Base-by-base conservation (phyloP, 2,888 invertebrate genomes). In the Linnaemya tessellans region DNA sequence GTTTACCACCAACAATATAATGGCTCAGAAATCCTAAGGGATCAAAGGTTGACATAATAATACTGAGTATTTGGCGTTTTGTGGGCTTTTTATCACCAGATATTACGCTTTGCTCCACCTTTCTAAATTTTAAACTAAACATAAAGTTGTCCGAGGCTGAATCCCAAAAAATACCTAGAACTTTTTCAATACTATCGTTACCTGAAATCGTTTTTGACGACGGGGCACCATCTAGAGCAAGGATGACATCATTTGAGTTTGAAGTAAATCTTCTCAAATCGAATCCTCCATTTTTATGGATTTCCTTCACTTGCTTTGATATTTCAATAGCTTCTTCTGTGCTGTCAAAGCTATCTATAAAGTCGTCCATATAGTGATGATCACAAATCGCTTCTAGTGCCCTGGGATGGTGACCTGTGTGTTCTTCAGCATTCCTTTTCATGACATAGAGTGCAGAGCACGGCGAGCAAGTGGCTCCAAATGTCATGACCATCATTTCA, bases 321-420 rank as follows among this genome's bases (percentile, higher is more conserved):
- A 87, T 56, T 35, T 62, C 18, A 20, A 87, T 77, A 0, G 87
- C 84, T 60, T 83, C 43, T 62, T 71, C 58, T 15, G 13, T 18
- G 8, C 65, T 51, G 4, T 62, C 41, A 35, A 79, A 80, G 49
- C 80, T 74, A 38, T 86, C 83, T 7, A 87, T 79, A 38, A 84
- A 83, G 13, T 87, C 87, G 30, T 86, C 86, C 10, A 86, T 75
- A 41, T 85, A 84, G 15, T 74, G 81, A 30, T 84, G 30, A 4
- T 82, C 41, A 1, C 41, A 62, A 35, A 84, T 86, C 0, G 84
- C 41, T 54, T 77, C 56, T 30, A 84, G 43, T 2, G 82, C 80
- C 22, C 75, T 77, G 11, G 67, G 70, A 18, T 81, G 20, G 13
- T 11, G 30, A 5, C 49, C 43, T n/a, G n/a, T 22, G 22, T 84